Evolutionary conservation across 2,888 invertebrate species (phyloP), one percentile per base, ranked within the genome.

Genomic region (Lucinisca nassula): DNA sequence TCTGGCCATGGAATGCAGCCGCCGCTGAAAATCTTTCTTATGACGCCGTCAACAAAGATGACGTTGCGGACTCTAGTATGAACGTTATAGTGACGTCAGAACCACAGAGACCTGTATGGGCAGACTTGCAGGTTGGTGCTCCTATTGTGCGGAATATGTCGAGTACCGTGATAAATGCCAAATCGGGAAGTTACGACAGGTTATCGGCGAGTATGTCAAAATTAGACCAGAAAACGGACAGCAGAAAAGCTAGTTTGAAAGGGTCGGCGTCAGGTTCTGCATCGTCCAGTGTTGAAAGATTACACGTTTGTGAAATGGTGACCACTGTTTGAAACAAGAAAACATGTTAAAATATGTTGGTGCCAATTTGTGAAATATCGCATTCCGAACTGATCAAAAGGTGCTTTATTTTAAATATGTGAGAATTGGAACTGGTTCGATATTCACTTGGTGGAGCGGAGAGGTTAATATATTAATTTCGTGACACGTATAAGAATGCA

Each of bases 111-210:
- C 84, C 90, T 8, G 38, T 86, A n/a, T 90, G 90, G 90, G 27
- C 88, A 30, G 88, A 90, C 45, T 37, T 90, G 37, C 72, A 79
- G 51, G 74, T 82, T 10, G 67, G 61, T 6, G 82, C 88, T 0
- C 90, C 90, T 17, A 90, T 90, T 45, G 90, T 90, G 32, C 79
- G 79, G 70, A 88, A 88, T 35, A 88, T 84, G 40, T 85, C 85
- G n/a, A 86, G 76, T n/a, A 86, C 81, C 76, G 17, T 84, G 40
- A 81, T 81, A 0, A 90, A 90, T 45, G 35, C 83, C 0, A 78
- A 67, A 61, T 45, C 72, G 17, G 78, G 55, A 14, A 74, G 80
- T 27, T 86, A 89, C 45, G 83, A 81, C 35, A 89, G 74, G 77
- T 35, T 86, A 6, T 67, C 49, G 4, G 30, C 49, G 3, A 74